A percentile compares a stretch with the other conserved stretches of the same genome.
Evolutionary conservation across 2,888 invertebrate genomes (phyloP).

Genomic region (Oligia strigilis): DNA sequence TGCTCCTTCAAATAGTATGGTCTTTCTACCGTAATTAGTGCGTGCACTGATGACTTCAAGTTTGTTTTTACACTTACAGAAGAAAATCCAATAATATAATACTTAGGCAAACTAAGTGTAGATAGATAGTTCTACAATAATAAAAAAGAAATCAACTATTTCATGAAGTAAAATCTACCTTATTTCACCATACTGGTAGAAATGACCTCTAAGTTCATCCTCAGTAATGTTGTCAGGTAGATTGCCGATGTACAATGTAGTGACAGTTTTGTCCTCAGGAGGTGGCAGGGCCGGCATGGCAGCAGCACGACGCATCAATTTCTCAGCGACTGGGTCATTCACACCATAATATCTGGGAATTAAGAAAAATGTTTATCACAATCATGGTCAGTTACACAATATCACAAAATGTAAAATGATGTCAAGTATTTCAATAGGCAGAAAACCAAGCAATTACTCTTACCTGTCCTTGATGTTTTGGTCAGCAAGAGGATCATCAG

Average conservation of each 20-base stretch:
- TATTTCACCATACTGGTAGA: constrained; percentile 99
- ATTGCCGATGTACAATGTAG: constrained; percentile 99
- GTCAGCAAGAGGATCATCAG: constrained; percentile 98
- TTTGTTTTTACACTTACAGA: too few species aligned
- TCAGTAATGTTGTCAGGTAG: constrained; percentile 96
- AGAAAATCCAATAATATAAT: background rate
- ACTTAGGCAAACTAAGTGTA: background rate
- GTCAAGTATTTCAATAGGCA: background rate
- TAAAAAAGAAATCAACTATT: background rate
- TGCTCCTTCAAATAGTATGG: too few species aligned
- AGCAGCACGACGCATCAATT: constrained; percentile 96
- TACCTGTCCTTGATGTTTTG: constrained; percentile 97
- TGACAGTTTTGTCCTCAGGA: constrained; percentile 98
- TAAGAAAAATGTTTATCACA: background rate
- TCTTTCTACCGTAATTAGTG: too few species aligned
- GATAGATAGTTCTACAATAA: background rate
- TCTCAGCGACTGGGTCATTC: constrained; percentile 99
- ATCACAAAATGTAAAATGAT: background rate
- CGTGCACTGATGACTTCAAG: too few species aligned
- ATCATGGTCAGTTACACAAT: background rate
- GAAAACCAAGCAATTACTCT: constrained; percentile 44
- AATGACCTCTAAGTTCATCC: constrained; percentile 98
- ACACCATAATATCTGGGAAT: constrained; percentile 95
- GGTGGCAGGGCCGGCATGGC: constrained; percentile 98
- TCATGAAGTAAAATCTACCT: constrained; percentile 83